Conservation (phyloP, 2,888 invertebrate genomes). For the Leptinotarsa rubiginosa region DNA sequence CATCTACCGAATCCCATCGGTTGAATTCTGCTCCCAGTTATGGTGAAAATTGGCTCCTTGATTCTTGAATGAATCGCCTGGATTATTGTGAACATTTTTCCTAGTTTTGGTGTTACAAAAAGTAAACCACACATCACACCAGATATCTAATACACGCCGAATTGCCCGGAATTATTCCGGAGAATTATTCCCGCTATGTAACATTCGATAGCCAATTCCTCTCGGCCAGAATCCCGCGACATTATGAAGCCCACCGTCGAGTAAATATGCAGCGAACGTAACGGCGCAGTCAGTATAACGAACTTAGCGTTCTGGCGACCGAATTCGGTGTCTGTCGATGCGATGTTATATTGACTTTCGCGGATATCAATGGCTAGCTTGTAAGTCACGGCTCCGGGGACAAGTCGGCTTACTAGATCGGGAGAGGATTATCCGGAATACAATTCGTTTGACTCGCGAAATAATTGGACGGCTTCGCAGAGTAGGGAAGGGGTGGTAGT, state of each 20-base stretch:
- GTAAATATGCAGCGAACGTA: constrained; percentile 21
- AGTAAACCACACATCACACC: too few species aligned
- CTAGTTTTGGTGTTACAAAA: too few species aligned
- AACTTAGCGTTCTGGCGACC: constrained; percentile 10
- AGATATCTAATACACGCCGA: too few species aligned
- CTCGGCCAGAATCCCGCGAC: background rate
- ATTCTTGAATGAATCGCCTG: too few species aligned
- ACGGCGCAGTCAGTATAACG: constrained; percentile 19
- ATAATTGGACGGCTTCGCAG: constrained; percentile 14
- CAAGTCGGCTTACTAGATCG: constrained; percentile 40
- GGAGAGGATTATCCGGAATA: constrained; percentile 47
- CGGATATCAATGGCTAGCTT: constrained; percentile 29
- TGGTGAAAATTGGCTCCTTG: too few species aligned
- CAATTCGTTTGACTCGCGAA: constrained; percentile 40
- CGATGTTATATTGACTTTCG: constrained; percentile 40
- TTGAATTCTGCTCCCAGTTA: too few species aligned
- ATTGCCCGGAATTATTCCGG: too few species aligned
- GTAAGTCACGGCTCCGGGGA: constrained; percentile 45
- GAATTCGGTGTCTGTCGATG: constrained; percentile 13
- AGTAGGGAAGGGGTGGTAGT: background rate
- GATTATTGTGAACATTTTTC: too few species aligned
- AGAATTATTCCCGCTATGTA: background rate
- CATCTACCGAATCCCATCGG: too few species aligned
- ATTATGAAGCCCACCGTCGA: background rate
- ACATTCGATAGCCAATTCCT: background rate